phyloP scores from a whole-genome alignment of 2,888 invertebrate genomes.

The Tortrix viridana region DNA sequence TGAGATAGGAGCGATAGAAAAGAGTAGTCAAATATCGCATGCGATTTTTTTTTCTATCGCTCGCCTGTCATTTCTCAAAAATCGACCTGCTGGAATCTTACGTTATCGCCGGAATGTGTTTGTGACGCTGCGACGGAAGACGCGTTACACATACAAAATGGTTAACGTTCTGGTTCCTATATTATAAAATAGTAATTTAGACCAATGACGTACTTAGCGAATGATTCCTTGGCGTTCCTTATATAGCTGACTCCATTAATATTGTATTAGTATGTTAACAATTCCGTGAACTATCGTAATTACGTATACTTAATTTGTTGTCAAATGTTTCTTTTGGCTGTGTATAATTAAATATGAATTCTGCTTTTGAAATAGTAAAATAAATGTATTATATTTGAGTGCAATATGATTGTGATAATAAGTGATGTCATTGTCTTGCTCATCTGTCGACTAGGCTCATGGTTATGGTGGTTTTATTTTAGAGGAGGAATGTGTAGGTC shows the following conservation, averaged over 20 bases:
- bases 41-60: too few relatives aligned
- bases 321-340: slow-evolving; percentile 26
- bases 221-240: neutral
- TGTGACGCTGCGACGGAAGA: too few relatives aligned
- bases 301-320: slow-evolving; percentile 10
- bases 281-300: neutral
- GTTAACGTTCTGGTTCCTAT: too few relatives aligned
- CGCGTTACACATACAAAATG: too few relatives aligned
- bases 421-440: slow-evolving; percentile 8
- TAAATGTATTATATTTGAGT: slow-evolving; percentile 10
- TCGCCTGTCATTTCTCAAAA: too few relatives aligned
- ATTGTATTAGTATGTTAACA: neutral
- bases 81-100: too few relatives aligned
- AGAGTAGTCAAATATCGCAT: too few relatives aligned
- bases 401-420: slow-evolving; percentile 30
- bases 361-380: slow-evolving; percentile 15
- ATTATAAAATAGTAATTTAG: too few relatives aligned
- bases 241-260: neutral
- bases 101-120: too few relatives aligned
- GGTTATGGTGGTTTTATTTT: slow-evolving; percentile 7
- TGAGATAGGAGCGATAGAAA: too few relatives aligned
- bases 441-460: slow-evolving; percentile 9
- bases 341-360: slow-evolving; percentile 26
- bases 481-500: neutral
- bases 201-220: neutral